Conservation (phyloP, 2,888 invertebrate genomes). For the Drosophila multiciliata region DNA sequence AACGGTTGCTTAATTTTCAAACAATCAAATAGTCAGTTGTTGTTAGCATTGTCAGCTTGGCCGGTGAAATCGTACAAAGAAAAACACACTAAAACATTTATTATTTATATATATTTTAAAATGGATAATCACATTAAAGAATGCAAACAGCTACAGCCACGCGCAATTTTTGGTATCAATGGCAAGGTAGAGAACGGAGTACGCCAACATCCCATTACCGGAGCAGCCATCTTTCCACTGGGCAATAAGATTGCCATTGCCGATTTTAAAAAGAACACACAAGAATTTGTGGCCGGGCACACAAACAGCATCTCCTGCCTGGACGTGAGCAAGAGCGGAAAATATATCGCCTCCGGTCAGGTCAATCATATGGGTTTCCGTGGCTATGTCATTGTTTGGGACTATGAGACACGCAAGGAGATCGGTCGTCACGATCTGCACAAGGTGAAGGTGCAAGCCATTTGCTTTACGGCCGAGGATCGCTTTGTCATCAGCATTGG, state of each 20-base stretch:
- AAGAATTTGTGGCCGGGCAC: slow-evolving; percentile 92
- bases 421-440: slow-evolving; percentile 92
- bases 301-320: slow-evolving; percentile 92
- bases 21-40: slow-evolving; percentile 41
- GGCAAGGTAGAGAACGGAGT: slow-evolving; percentile 88
- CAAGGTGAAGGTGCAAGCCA: slow-evolving; percentile 93
- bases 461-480: slow-evolving; percentile 93
- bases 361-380: slow-evolving; percentile 96
- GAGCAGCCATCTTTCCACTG: slow-evolving; percentile 91
- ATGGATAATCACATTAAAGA: slow-evolving; percentile 39
- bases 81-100: slow-evolving; percentile 14
- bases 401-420: slow-evolving; percentile 88
- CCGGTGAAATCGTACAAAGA: slow-evolving; percentile 9
- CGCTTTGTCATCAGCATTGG: slow-evolving; percentile 93
- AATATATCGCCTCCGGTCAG: slow-evolving; percentile 95
- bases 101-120: slow-evolving; percentile 43
- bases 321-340: slow-evolving; percentile 91
- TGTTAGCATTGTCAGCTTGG: slow-evolving; percentile 18
- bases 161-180: slow-evolving; percentile 92
- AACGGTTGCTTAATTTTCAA: slow-evolving; percentile 60
- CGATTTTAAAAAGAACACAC: slow-evolving; percentile 88
- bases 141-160: slow-evolving; percentile 87
- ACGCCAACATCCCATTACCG: slow-evolving; percentile 89
- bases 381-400: slow-evolving; percentile 94
- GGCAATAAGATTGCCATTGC: slow-evolving; percentile 92